Percentiles rank a stretch among this genome's conserved stretches.
Evolutionary conservation across 2,113 vertebrate genomes (phyloP).

Genomic region (Sapayoa aenigma): DNA sequence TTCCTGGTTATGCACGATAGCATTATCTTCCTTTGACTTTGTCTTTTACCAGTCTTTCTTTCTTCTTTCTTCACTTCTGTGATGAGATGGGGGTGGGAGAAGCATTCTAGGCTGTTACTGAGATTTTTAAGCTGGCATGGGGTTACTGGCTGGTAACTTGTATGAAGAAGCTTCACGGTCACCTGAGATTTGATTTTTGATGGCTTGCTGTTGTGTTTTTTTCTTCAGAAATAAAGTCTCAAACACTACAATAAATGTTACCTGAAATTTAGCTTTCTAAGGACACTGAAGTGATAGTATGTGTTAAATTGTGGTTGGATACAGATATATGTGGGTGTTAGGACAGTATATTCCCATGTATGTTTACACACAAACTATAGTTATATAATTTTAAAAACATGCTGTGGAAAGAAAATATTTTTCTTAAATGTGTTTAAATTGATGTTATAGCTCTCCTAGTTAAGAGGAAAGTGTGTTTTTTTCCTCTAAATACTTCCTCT

Average conservation of each 20-base stretch:
- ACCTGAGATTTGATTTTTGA: accelerated
- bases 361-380: background rate
- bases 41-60: background rate
- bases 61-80: background rate
- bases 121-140: background rate
- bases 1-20: background rate
- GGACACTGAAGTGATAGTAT: background rate
- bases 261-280: background rate
- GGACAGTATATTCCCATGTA: accelerated
- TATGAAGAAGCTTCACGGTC: background rate
- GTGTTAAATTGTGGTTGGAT: background rate
- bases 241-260: background rate
- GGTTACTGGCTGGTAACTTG: background rate
- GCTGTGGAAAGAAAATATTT: background rate
- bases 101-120: background rate
- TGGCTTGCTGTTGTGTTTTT: background rate
- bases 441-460: background rate
- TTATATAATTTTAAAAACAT: background rate
- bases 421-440: background rate
- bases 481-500: background rate
- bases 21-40: background rate
- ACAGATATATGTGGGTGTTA: background rate
- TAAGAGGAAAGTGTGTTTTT: background rate
- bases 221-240: background rate
- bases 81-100: accelerated